Conservation (phyloP, 2,888 invertebrate genomes). For the Germaria angustata region DNA sequence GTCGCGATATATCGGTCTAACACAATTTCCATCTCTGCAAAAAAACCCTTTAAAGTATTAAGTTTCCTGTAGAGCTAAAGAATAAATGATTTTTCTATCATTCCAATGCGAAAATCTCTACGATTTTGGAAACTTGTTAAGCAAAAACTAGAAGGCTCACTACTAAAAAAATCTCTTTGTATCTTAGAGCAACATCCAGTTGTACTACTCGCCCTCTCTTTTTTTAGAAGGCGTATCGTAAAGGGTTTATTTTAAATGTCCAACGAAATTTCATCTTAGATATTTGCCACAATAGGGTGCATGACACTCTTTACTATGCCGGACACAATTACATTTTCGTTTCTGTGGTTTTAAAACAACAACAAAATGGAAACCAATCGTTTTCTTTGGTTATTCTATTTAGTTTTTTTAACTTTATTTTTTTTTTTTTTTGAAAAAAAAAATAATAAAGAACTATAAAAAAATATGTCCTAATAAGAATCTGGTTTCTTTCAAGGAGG, state of each 20-base stretch:
- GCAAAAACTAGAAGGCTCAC: too few species aligned
- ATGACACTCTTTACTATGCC: conserved; percentile 15
- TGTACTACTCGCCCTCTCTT: too few species aligned
- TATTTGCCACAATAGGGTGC: neutral
- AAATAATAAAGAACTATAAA: conserved; percentile 6
- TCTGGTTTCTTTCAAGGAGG: conserved; percentile 53
- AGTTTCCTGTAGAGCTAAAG: too few species aligned
- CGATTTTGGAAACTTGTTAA: too few species aligned
- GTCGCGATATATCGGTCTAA: too few species aligned
- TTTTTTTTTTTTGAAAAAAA: neutral
- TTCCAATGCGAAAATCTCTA: too few species aligned
- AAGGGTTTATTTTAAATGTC: neutral
- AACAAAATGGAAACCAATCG: conserved; percentile 50
- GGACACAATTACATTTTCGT: neutral
- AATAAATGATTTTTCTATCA: too few species aligned
- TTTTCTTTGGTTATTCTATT: conserved; percentile 57
- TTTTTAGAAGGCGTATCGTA: neutral
- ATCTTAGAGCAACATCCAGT: too few species aligned
- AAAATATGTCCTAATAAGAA: conserved; percentile 56
- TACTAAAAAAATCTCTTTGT: too few species aligned
- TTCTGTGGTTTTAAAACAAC: conserved; percentile 17
- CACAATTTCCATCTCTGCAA: too few species aligned
- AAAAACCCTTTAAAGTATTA: too few species aligned
- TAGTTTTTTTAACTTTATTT: too few species aligned
- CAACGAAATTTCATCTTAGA: neutral